A percentile compares a stretch with the other conserved stretches of the same genome.
phyloP scores from a whole-genome alignment of 92 coral and sea anemone genomes.

The Bergia puertoricense region DNA sequence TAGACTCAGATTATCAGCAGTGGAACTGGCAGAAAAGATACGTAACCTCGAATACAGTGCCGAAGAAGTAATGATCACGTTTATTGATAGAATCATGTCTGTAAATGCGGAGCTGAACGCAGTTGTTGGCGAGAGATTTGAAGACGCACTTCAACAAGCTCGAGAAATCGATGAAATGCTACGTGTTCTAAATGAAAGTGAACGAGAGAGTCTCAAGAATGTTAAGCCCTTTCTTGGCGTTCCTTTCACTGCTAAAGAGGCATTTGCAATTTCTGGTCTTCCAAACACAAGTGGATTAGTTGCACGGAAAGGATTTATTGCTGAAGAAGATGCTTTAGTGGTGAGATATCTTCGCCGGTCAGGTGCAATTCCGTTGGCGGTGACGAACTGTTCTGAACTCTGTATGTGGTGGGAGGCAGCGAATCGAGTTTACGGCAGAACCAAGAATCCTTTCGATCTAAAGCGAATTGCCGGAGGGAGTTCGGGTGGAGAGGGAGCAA shows the following conservation, averaged over 20 bases:
- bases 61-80: constrained; percentile 70
- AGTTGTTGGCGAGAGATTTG: constrained; percentile 83
- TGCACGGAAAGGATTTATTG: constrained; percentile 66
- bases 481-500: constrained; percentile 96
- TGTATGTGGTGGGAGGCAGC: constrained; percentile 99
- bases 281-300: constrained; percentile 92
- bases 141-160: constrained; percentile 85
- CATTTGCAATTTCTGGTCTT: constrained; percentile 80
- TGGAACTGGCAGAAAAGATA: constrained; percentile 66
- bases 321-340: constrained; percentile 82
- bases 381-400: constrained; percentile 88
- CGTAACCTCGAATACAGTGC: constrained; percentile 77
- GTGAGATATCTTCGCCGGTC: constrained; percentile 75
- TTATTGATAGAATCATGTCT: constrained; percentile 78
- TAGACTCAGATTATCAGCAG: constrained; percentile 68
- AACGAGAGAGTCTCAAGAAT: constrained; percentile 51
- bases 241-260: constrained; percentile 95
- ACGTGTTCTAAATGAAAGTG: constrained; percentile 50
- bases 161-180: constrained; percentile 79
- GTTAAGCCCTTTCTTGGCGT: constrained; percentile 81
- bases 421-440: constrained; percentile 87
- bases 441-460: constrained; percentile 80
- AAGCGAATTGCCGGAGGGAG: constrained; percentile 91
- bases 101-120: constrained; percentile 82
- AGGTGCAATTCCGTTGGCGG: constrained; percentile 85